Conservation (phyloP, 2,797 vertebrate genomes). For the Amazona ochrocephala region DNA sequence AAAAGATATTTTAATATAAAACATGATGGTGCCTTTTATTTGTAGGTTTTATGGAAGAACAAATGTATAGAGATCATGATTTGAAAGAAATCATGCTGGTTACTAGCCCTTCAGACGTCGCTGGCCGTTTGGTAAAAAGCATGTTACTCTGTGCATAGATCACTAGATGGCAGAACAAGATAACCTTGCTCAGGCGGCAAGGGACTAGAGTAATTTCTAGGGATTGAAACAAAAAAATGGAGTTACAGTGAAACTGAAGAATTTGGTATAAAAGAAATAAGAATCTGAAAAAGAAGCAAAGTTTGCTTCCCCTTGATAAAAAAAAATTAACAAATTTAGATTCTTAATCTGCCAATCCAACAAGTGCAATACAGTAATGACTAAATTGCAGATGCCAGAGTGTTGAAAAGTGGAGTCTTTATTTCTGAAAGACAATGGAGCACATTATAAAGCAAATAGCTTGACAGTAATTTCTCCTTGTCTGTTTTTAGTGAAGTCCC, state of each 20-base stretch:
- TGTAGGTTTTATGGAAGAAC: background rate
- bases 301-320: background rate
- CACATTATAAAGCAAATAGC: slow-evolving; percentile 37
- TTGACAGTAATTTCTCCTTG: slow-evolving; percentile 60
- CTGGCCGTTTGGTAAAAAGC: background rate
- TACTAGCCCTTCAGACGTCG: background rate
- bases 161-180: slow-evolving; percentile 74
- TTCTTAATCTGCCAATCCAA: slow-evolving; percentile 18
- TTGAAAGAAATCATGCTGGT: background rate
- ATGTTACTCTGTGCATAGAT: background rate
- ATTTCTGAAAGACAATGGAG: slow-evolving; percentile 49
- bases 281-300: background rate
- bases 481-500: slow-evolving; percentile 43
- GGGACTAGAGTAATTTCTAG: background rate
- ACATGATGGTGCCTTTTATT: background rate
- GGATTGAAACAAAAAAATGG: background rate
- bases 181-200: background rate
- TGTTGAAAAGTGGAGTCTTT: slow-evolving; percentile 27
- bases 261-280: background rate
- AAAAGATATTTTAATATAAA: background rate
- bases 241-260: background rate
- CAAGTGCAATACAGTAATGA: slow-evolving; percentile 37
- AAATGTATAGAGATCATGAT: background rate
- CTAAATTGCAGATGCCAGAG: slow-evolving; percentile 22
- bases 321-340: background rate